Base-by-base conservation (phyloP, 1,140 invertebrate species). In the Cyphomyrmex costatus region DNA sequence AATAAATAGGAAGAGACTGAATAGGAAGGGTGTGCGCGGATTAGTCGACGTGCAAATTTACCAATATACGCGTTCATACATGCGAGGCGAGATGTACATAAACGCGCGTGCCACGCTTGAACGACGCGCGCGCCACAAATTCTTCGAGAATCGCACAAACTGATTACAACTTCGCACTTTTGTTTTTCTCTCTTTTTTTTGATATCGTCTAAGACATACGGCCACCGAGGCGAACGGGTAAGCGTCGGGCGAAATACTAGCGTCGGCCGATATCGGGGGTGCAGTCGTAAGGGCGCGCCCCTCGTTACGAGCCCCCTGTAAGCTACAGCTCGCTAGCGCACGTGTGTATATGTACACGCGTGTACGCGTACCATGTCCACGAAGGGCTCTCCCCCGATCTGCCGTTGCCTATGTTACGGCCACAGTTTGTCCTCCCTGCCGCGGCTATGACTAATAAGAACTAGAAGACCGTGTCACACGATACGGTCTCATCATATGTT, bases 231-330 rank as follows among this genome's bases (percentile, higher is more conserved):
- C 87, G 89, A 92, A 91, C 89, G 92, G 90, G 89, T 90, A 91
- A 92, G 89, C 91, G 90, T 90, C 92, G 78, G 66, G 90, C 91
- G 92, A 92, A 89, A 90, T 79, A 94, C 92, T 93, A 93, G 90
- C 85, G 85, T 46, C 65, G 56, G 61, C 77, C 78, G 66, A 84
- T 33, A 79, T 65, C 77, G 78, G 86, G 89, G 89, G 74, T 85
- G 79, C 63, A 51, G 71, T 88, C 71, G 84, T 91, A 90, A 92
- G 92, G 93, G 93, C 85, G 86, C 85, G 85, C 91, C 90, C 90
- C 89, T 85, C 86, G 60, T 71, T 49, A 76, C 84, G 61, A 77
- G 78, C 73, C 85, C 90, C 89, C 86, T 68, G 83, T 85, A 80
- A 80, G 36, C 74, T 51, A 27, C 66, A 70, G 73, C 27, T 21